Conservation (phyloP, 2,797 vertebrate species). For the Labroides dimidiatus region DNA sequence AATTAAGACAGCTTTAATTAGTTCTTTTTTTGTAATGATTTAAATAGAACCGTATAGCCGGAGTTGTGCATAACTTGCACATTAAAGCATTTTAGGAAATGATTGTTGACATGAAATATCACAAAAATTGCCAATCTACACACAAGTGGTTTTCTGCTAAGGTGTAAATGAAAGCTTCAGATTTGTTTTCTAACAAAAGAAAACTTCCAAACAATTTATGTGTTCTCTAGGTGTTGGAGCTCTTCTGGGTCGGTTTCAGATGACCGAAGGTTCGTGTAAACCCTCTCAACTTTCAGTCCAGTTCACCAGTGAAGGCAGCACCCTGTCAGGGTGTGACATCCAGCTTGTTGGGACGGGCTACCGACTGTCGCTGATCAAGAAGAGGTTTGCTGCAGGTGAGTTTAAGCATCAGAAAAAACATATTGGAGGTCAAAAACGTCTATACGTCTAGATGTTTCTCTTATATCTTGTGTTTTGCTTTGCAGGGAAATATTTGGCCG, state of each 20-base stretch:
- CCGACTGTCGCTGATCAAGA: slow-evolving; percentile 96
- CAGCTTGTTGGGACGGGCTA: slow-evolving; percentile 95
- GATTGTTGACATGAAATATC: too few species aligned
- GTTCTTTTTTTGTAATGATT: too few species aligned
- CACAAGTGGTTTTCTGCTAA: not conserved
- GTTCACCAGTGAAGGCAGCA: slow-evolving; percentile 97
- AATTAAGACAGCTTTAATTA: too few species aligned
- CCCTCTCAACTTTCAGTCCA: slow-evolving; percentile 93
- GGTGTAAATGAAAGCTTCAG: too few species aligned
- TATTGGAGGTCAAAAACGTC: not conserved
- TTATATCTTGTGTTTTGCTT: slow-evolving; percentile 68
- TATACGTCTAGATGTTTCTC: not conserved
- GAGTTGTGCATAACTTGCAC: too few species aligned
- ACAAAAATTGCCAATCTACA: too few species aligned
- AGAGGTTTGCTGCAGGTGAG: slow-evolving; percentile 96
- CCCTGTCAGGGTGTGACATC: slow-evolving; percentile 95
- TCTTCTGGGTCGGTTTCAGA: slow-evolving; percentile 94
- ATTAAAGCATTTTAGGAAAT: too few species aligned
- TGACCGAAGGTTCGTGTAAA: slow-evolving; percentile 90
- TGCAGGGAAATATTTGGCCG: slow-evolving; percentile 97
- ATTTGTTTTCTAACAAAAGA: not conserved
- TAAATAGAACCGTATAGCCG: too few species aligned
- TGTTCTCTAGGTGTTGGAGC: slow-evolving; percentile 91
- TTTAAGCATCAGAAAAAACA: slow-evolving; percentile 25
- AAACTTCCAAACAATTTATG: not conserved